These are phyloP conservation scores for Podarcis siculus DNA, from an alignment of 2,797 vertebrate species.

Conservation along the genomic window DNA sequence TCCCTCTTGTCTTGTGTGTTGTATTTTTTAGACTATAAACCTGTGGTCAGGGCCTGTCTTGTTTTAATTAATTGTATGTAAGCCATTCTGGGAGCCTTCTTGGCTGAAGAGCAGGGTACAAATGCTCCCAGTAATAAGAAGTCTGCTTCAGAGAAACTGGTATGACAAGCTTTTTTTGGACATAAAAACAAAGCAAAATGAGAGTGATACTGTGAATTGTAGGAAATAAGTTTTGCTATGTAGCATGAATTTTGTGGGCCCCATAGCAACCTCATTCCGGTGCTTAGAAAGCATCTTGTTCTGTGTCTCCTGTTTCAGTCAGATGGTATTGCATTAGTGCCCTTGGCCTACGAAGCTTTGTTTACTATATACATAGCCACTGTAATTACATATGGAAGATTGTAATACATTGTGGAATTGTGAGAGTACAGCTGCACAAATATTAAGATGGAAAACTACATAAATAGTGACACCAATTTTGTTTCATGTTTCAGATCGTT, in stretches of 20 bases:
- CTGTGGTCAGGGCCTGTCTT: too few species aligned
- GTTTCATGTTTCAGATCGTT: neutral
- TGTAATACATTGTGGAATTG: neutral
- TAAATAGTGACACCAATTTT: accelerated
- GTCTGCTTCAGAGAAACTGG: too few species aligned
- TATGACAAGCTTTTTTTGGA: too few species aligned
- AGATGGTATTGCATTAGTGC: neutral
- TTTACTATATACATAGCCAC: neutral
- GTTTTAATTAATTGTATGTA: too few species aligned
- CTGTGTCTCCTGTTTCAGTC: conserved; percentile 20
- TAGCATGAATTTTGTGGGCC: neutral
- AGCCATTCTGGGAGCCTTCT: too few species aligned
- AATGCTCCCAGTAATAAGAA: too few species aligned
- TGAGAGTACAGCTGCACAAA: accelerated
- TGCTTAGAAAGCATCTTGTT: neutral
- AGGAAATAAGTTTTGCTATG: too few species aligned
- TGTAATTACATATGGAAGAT: conserved; percentile 33
- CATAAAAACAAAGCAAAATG: too few species aligned
- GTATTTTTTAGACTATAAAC: too few species aligned
- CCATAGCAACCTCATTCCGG: neutral
- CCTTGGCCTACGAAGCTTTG: accelerated
- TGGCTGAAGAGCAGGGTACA: too few species aligned
- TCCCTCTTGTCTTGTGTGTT: too few species aligned
- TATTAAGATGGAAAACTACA: accelerated
- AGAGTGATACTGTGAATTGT: neutral